phyloP scores from a whole-genome alignment of 2,797 vertebrate species.

The Cephalopachus bancanus region DNA sequence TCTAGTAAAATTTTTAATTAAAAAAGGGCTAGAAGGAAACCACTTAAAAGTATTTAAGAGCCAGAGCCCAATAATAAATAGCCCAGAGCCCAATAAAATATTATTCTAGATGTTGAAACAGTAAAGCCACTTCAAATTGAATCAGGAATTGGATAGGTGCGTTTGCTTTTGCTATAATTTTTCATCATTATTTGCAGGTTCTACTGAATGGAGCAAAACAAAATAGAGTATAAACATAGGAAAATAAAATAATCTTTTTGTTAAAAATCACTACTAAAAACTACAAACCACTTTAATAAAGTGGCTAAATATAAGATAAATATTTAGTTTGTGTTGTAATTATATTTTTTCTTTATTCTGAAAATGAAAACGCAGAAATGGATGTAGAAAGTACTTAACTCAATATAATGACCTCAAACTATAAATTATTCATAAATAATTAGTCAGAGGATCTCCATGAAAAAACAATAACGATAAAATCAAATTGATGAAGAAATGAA shows the following conservation, averaged over 20 bases:
- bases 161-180: slow-evolving; percentile 7
- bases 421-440: slow-evolving; percentile 60
- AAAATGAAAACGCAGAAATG: slow-evolving; percentile 26
- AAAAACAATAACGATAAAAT: slow-evolving; percentile 50
- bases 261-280: slow-evolving; percentile 42
- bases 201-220: not conserved
- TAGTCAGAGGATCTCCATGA: not conserved
- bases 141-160: not conserved
- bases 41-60: not conserved
- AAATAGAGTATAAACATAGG: not conserved
- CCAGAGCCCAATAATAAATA: not conserved
- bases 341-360: slow-evolving; percentile 5
- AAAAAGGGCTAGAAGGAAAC: slow-evolving; percentile 32
- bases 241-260: not conserved
- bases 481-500: slow-evolving; percentile 43
- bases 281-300: slow-evolving; percentile 22
- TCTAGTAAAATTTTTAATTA: slow-evolving; percentile 38
- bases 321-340: not conserved
- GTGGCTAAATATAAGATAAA: not conserved
- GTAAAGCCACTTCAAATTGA: slow-evolving; percentile 50
- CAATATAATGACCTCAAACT: not conserved
- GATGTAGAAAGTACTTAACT: slow-evolving; percentile 19
- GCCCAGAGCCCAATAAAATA: not conserved
- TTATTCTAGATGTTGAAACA: not conserved
- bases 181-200: not conserved